phyloP scores from a whole-genome alignment of 2,797 vertebrate genomes.

The Melopsittacus undulatus region DNA sequence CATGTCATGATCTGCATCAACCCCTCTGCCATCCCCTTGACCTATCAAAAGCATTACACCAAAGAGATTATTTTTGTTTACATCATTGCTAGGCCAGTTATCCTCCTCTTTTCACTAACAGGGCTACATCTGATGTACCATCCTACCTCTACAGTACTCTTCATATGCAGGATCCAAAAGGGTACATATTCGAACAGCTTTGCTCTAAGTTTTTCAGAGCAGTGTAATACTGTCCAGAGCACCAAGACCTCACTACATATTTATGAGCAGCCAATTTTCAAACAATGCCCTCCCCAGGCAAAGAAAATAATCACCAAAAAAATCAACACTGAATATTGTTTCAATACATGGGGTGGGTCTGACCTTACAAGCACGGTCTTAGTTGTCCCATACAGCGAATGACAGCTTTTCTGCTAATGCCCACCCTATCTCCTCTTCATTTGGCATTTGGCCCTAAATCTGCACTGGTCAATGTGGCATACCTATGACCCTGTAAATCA shows the following conservation, averaged over 20 bases:
- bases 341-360: not conserved
- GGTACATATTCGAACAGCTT: not conserved
- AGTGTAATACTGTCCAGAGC: not conserved
- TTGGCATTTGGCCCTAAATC: not conserved
- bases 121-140: not conserved
- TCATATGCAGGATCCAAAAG: not conserved
- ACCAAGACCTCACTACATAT: not conserved
- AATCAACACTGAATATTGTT: not conserved
- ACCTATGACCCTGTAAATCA: not conserved
- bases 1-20: not conserved
- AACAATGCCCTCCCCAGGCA: not conserved
- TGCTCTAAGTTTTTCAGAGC: not conserved
- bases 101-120: not conserved
- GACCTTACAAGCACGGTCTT: not conserved
- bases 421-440: not conserved
- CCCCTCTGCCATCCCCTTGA: not conserved
- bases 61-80: not conserved
- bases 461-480: fast-evolving
- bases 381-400: not conserved
- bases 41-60: not conserved
- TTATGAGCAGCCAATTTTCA: not conserved
- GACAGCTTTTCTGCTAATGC: not conserved
- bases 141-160: not conserved
- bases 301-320: not conserved
- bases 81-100: not conserved